Base-by-base conservation (phyloP, 35 echinoderm and acorn worm genomes). In the Apostichopus japonicus region DNA sequence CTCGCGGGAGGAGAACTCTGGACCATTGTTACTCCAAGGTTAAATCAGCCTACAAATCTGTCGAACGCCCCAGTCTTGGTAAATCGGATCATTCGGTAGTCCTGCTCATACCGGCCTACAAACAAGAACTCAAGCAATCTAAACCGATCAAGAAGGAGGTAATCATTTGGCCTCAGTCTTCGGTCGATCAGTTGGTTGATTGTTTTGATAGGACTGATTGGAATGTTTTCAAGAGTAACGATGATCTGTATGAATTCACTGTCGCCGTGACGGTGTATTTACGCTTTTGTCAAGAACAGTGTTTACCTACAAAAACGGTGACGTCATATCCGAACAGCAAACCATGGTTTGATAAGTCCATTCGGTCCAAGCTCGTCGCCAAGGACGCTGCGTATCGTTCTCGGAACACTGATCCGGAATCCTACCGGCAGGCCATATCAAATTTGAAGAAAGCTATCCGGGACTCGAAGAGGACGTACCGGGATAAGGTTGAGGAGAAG, bases 221-320 rank as follows among this genome's bases (percentile, higher is more conserved):
- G 67, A n/a, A 72, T 72, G 67, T 62, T 62, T 62, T 62, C 13
- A 62, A 13, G 13, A 62, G 13, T 62, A 6, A 62, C 6, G 6
- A 19, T 79, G n/a, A 21, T 24, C 11, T 93, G 23, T 61, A 93
- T 75, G 84, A 88, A 65, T 93, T 56, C 72, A 89, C 33, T 1
- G 61, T 55, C 24, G 58, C 92, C 1, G 83, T 93, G 51, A 77
- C 82, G 24, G 84, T 23, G 23, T 87, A 93, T 23, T 89, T 77
- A 65, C 19, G 56, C 19, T 93, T 93, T 77, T 93, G 92, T 78
- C 55, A 93, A 23, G 86, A 87, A 17, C 4, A 88, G n/a, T 93
- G 92, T 79, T 5, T 93, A 8, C 83, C 84, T 17, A 93, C n/a
- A n/a, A n/a, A n/a, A n/a, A n/a, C n/a, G n/a, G n/a, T n/a, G n/a